Percentiles rank a stretch among this genome's conserved stretches.
phyloP scores from a whole-genome alignment of 1,140 invertebrate species.

The Anoplolepis gracilipes region DNA sequence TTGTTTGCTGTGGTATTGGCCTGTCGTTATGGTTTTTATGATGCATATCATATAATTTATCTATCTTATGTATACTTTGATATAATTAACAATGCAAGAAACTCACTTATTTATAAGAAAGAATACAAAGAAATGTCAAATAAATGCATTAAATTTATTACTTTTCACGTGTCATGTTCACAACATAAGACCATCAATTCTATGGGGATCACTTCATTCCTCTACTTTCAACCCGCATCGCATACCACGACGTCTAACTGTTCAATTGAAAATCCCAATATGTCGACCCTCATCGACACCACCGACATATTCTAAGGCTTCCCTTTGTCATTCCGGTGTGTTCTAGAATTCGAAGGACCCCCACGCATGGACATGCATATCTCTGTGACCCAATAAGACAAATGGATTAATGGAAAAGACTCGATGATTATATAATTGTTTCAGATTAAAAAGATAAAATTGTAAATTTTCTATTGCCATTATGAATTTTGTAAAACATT shows the following conservation, averaged over 20 bases:
- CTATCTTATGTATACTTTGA: not conserved
- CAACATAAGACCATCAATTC: conserved; percentile 57
- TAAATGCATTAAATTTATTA: not conserved
- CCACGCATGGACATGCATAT: conserved; percentile 47
- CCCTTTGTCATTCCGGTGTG: conserved; percentile 47
- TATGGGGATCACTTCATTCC: conserved; percentile 66
- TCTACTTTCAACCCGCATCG: conserved; percentile 64
- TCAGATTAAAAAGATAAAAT: not conserved
- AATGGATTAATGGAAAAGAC: conserved; percentile 5
- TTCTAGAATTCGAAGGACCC: conserved; percentile 70
- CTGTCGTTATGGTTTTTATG: too few species aligned
- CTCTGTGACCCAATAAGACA: conserved; percentile 46
- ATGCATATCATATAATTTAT: not conserved
- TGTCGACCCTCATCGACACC: conserved; percentile 62
- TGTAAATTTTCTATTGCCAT: not conserved
- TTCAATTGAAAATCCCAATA: conserved; percentile 75
- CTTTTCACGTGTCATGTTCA: not conserved
- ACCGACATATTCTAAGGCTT: conserved; percentile 63
- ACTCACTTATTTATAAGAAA: not conserved
- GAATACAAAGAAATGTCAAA: not conserved
- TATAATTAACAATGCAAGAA: not conserved
- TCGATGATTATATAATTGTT: not conserved
- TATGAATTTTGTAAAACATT: not conserved
- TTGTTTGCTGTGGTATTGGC: too few species aligned
- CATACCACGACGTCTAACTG: conserved; percentile 69